Conservation (phyloP, 2,113 vertebrate genomes). For the Vireo altiloquus region DNA sequence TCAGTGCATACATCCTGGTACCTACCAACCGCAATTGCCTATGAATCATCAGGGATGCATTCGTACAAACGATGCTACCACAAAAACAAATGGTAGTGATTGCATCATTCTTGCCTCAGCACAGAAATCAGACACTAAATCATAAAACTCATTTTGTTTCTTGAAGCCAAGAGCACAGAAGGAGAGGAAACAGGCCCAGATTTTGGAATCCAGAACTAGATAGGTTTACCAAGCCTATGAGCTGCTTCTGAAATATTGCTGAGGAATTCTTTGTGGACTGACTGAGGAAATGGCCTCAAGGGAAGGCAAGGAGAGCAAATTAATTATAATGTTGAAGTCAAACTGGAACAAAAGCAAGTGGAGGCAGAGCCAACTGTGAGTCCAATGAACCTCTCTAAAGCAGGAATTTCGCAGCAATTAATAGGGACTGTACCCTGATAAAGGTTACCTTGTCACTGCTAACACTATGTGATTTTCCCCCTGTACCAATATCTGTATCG, state of each 20-base stretch:
- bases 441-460: conserved; percentile 56
- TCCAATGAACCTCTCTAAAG: neutral
- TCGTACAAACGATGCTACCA: conserved; percentile 19
- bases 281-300: neutral
- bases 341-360: conserved; percentile 17
- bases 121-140: conserved; percentile 12
- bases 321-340: conserved; percentile 25
- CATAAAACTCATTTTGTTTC: neutral
- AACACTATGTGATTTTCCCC: conserved; percentile 15
- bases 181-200: neutral
- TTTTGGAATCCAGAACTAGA: neutral
- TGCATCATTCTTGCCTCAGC: conserved; percentile 33
- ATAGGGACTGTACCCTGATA: conserved; percentile 31
- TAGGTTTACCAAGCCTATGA: neutral
- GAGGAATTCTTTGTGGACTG: neutral
- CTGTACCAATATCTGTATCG: neutral
- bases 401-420: conserved; percentile 35
- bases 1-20: conserved; percentile 41
- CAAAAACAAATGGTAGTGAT: conserved; percentile 49
- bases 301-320: conserved; percentile 8
- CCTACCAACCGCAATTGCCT: conserved; percentile 41
- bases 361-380: neutral
- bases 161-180: conserved; percentile 26
- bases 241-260: neutral
- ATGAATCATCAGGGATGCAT: conserved; percentile 37